Conservation (phyloP, 1,140 invertebrate species). For the Thrips palmi region DNA sequence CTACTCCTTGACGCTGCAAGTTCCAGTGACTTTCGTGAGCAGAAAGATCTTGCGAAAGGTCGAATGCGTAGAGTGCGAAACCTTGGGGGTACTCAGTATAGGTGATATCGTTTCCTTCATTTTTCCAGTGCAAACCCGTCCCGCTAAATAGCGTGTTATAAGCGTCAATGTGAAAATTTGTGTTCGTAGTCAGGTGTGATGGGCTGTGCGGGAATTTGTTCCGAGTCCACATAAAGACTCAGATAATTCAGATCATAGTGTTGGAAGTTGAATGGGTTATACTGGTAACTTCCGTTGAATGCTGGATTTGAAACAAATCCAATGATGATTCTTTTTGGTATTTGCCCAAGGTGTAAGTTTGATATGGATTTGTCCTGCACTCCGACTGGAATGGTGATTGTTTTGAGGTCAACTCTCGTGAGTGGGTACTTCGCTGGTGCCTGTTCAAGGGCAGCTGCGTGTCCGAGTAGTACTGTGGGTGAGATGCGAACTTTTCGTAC, state of each 20-base stretch:
- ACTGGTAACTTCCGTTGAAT: conserved; percentile 7
- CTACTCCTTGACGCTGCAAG: conserved; percentile 18
- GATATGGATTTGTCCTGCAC: conserved; percentile 19
- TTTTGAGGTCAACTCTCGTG: conserved; percentile 21
- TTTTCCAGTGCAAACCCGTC: conserved; percentile 19
- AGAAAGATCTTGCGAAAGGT: conserved; percentile 22
- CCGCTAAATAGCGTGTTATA: conserved; percentile 23
- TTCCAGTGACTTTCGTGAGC: conserved; percentile 21
- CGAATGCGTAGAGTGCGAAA: conserved; percentile 18
- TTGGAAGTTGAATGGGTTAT: conserved; percentile 13
- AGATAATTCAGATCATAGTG: conserved; percentile 17
- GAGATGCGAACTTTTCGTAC: conserved; percentile 20
- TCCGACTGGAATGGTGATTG: conserved; percentile 19
- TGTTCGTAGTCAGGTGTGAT: conserved; percentile 15
- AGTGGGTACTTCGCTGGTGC: conserved; percentile 23
- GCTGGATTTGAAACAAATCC: conserved; percentile 13
- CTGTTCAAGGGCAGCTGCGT: conserved; percentile 20
- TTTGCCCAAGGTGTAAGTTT: conserved; percentile 17
- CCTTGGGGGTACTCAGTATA: conserved; percentile 15
- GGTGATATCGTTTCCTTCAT: conserved; percentile 16
- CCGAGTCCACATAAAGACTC: conserved; percentile 20
- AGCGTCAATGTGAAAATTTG: conserved; percentile 14
- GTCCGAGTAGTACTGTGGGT: conserved; percentile 19
- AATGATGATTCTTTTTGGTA: conserved; percentile 12
- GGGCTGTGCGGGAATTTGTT: conserved; percentile 15